phyloP scores from a whole-genome alignment of 2,797 vertebrate species.

The Tragopan temminckii region DNA sequence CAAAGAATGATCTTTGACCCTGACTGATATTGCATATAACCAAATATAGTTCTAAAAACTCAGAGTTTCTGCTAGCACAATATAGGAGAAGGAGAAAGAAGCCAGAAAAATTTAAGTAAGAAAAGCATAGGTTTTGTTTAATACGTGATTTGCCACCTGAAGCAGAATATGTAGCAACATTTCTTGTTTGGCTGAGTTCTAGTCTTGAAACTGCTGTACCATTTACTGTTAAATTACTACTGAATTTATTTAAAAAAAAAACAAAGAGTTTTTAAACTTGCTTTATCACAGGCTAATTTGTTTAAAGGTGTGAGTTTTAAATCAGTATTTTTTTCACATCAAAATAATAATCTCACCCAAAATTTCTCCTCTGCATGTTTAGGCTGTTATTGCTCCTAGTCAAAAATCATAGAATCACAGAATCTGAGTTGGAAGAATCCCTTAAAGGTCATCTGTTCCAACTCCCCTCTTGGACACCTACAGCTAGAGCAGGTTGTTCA shows the following conservation, averaged over 20 bases:
- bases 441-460: too few relatives aligned
- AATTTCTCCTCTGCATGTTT: neutral
- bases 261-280: neutral
- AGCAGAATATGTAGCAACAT: neutral
- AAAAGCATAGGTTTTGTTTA: neutral
- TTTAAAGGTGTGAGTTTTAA: slow-evolving; percentile 10
- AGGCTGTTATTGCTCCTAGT: slow-evolving; percentile 15
- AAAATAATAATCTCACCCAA: neutral
- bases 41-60: neutral
- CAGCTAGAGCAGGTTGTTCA: too few relatives aligned
- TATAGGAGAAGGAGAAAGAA: neutral
- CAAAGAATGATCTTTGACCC: slow-evolving; percentile 32
- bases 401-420: neutral
- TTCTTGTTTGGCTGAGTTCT: neutral
- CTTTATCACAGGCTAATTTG: slow-evolving; percentile 27
- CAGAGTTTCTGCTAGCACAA: fast-evolving
- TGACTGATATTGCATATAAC: neutral
- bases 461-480: too few relatives aligned
- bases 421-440: too few relatives aligned
- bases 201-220: neutral
- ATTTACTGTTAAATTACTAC: slow-evolving; percentile 24
- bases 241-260: slow-evolving; percentile 1
- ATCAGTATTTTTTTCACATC: neutral
- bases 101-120: slow-evolving; percentile 2
- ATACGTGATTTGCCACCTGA: neutral